These are phyloP conservation scores for Strongylocentrotus purpuratus DNA, from an alignment of 35 echinoderm and acorn worm genomes.

Conservation along the genomic window DNA sequence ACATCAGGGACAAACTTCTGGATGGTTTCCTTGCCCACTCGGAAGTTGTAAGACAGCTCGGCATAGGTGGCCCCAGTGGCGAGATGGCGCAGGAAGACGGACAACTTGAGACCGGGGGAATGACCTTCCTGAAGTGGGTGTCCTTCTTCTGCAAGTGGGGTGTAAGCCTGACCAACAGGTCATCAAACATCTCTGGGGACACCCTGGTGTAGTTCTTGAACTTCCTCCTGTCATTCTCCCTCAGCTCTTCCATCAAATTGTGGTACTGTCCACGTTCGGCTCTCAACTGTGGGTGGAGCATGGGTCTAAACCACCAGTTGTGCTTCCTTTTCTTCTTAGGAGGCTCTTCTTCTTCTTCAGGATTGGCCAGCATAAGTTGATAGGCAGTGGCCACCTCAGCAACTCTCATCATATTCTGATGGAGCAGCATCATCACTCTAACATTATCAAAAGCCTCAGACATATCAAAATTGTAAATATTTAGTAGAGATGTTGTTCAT, in stretches of 20 bases:
- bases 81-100: constrained; percentile 20
- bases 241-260: no score
- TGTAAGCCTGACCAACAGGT: no score
- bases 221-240: no score
- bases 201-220: no score
- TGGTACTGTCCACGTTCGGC: no score
- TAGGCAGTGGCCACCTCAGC: constrained; percentile 34
- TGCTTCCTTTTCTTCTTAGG: no score
- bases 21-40: constrained; percentile 24
- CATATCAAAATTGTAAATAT: constrained; percentile 50
- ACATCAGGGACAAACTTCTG: constrained; percentile 34
- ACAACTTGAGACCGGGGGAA: neutral
- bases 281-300: no score
- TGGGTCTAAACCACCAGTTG: no score
- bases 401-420: constrained; percentile 13
- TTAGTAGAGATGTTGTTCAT: constrained; percentile 40
- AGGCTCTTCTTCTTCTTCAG: constrained; percentile 36
- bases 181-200: no score
- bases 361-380: constrained; percentile 15
- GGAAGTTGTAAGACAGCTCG: constrained; percentile 21
- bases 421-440: constrained; percentile 31
- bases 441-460: constrained; percentile 32
- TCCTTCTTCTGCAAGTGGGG: no score
- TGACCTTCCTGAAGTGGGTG: no score
- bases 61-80: constrained; percentile 23